Evolutionary conservation across 2,888 invertebrate species (phyloP).

Genomic region (Sesia apiformis): DNA sequence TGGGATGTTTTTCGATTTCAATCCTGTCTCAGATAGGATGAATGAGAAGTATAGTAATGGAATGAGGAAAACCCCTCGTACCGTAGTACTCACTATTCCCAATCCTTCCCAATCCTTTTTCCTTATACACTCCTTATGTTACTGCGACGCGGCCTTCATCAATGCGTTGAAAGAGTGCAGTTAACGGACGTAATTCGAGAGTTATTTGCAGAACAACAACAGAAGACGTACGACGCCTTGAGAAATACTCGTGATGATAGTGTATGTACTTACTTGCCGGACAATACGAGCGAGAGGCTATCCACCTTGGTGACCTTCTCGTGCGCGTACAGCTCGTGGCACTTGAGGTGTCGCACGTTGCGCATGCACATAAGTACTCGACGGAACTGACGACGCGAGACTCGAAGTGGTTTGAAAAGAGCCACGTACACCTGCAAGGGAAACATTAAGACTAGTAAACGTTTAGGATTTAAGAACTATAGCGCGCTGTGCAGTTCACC

Average conservation of each 20-base stretch:
- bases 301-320: constrained; percentile 92
- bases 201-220: background rate
- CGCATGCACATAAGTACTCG: constrained; percentile 88
- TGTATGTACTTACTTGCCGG: constrained; percentile 84
- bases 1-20: no score
- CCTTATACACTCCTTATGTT: no score
- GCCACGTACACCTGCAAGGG: constrained; percentile 81
- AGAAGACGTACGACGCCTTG: background rate
- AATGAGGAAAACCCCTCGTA: no score
- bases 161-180: no score
- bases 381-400: constrained; percentile 87
- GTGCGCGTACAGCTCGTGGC: constrained; percentile 90
- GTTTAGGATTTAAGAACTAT: no score
- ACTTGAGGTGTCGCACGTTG: constrained; percentile 84
- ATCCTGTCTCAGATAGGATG: no score
- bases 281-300: constrained; percentile 87
- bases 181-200: background rate
- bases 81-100: no score
- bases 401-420: constrained; percentile 87
- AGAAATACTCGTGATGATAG: background rate
- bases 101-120: no score
- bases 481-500: no score
- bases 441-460: no score
- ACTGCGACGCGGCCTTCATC: no score
- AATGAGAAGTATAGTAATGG: no score